Evolutionary conservation across 2,797 vertebrate genomes (phyloP), one percentile per base, ranked within the genome.

Genomic region (Sebastes flavidus): DNA sequence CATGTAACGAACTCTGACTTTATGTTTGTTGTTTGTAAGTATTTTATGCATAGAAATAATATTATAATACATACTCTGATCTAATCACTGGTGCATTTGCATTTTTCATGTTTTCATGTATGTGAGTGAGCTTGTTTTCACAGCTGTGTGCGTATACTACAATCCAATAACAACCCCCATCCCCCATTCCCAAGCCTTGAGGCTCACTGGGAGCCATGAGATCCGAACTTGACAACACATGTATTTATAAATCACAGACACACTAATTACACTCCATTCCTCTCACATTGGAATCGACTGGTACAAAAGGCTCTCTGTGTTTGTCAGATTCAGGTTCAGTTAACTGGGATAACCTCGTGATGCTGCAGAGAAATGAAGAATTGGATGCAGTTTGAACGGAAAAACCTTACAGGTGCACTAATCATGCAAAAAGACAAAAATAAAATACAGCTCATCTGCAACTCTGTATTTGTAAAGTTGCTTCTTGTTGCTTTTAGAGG

Each of bases 171-270:
- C 61, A 68, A 55, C 75, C 72, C 77, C 66, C 22, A 30, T 62
- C 49, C 62, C 58, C 63, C 62, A 32, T 42, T 60, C 34, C 20
- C 29, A 34, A 75, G 77, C 80, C 76, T 65, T 7, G 38, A 81
- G 77, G 78, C 82, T 81, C 27, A 61, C 10, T 6, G 65, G 73
- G 71, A 78, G 83, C 61, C 60, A 46, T 63, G 77, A 81, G 66
- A 85, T 81, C 72, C 74, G 66, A 86, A 74, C 73, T 81, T 78
- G 80, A 90, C 66, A 55, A 87, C 78, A 83, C n/a, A 62, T 67
- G 83, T 87, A 90, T 93, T 87, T 90, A 88, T 82, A 91, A 82
- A 84, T 81, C 76, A 68, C 63, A 77, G 78, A 85, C 78, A 74
- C 68, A 66, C 71, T 86, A 83, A 90, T 91, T 87, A 81, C 71